Conservation (phyloP, 2,113 vertebrate genomes). For the Glareola pratincola region DNA sequence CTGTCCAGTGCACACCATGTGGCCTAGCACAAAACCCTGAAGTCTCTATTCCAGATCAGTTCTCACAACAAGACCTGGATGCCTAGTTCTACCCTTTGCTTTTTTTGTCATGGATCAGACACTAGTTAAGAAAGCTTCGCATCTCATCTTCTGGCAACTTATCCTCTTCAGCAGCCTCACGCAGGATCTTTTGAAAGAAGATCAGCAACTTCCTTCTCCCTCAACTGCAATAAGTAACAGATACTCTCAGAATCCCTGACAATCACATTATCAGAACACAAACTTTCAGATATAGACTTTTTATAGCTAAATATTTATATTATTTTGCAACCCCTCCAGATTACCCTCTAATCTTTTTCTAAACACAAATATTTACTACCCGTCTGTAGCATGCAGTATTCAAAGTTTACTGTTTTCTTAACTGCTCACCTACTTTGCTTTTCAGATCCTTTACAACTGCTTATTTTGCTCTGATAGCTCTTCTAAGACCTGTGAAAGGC, state of each 20-base stretch:
- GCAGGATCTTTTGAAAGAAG: neutral
- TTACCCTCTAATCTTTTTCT: neutral
- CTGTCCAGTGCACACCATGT: fast-evolving
- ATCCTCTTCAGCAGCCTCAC: neutral
- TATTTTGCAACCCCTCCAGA: neutral
- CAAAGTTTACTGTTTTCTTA: neutral
- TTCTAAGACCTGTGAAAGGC: fast-evolving
- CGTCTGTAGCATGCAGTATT: neutral
- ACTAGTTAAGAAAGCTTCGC: neutral
- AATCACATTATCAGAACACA: neutral
- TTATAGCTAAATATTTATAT: neutral
- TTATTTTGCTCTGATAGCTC: neutral
- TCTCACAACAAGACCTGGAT: neutral
- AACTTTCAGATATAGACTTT: neutral
- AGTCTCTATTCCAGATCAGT: neutral
- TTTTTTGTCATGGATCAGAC: neutral
- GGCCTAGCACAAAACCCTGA: neutral
- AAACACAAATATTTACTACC: neutral
- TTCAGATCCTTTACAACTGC: neutral
- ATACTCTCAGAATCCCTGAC: neutral
- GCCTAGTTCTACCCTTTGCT: neutral
- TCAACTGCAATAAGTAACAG: neutral
- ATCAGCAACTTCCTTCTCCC: neutral
- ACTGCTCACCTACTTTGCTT: neutral
- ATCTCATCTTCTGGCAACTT: neutral